Evolutionary conservation across 2,888 invertebrate genomes (phyloP).

Genomic region (Sinopyrophorus schimmeli): DNA sequence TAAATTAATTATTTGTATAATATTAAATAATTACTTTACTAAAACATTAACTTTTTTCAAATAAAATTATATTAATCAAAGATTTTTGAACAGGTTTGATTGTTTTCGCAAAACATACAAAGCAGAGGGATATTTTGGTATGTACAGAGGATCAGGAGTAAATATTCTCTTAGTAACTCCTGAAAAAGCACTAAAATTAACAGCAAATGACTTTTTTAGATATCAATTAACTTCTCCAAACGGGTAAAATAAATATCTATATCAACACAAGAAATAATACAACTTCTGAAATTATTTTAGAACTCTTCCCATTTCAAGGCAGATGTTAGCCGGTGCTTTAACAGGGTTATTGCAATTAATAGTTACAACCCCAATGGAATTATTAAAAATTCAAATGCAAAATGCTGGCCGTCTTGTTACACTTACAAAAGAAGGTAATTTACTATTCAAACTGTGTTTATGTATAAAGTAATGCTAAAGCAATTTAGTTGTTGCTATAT

Average conservation of each 20-base stretch:
- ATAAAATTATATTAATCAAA: not conserved
- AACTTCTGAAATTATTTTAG: slow-evolving; percentile 41
- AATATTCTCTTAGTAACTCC: slow-evolving; percentile 98
- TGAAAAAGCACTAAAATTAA: slow-evolving; percentile 97
- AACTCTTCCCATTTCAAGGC: slow-evolving; percentile 73
- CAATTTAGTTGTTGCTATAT: no score
- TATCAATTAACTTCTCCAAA: slow-evolving; percentile 76
- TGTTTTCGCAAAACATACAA: slow-evolving; percentile 93
- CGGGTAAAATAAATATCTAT: slow-evolving; percentile 63
- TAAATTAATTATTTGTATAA: no score
- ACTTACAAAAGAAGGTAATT: slow-evolving; percentile 65
- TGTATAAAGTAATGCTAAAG: not conserved
- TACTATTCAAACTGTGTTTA: not conserved
- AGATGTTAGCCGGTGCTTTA: slow-evolving; percentile 91
- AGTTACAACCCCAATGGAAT: slow-evolving; percentile 98
- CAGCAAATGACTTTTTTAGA: slow-evolving; percentile 97
- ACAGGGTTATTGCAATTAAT: slow-evolving; percentile 97
- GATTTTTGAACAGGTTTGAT: slow-evolving; percentile 74
- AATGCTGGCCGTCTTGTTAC: slow-evolving; percentile 89
- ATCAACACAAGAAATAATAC: not conserved
- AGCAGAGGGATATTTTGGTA: slow-evolving; percentile 95
- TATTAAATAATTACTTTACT: no score
- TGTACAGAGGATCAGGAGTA: slow-evolving; percentile 97
- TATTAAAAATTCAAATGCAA: slow-evolving; percentile 98
- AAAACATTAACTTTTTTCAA: slow-evolving; percentile 17